phyloP scores from a whole-genome alignment of 2,113 vertebrate genomes.

The Picathartes gymnocephalus region DNA sequence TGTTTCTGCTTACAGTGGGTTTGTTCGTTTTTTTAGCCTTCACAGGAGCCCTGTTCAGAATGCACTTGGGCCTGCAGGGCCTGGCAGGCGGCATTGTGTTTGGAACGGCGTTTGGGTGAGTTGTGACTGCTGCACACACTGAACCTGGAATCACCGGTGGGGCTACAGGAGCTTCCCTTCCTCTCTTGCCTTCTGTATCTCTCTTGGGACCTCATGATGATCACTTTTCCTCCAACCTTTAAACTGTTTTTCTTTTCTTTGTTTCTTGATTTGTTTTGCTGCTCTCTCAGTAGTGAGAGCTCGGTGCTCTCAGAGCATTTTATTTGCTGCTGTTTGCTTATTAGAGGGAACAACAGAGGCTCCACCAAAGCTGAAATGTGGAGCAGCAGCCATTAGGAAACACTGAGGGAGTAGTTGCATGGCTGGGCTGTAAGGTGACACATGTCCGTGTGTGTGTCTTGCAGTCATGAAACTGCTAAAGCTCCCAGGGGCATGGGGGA shows the following conservation, averaged over 20 bases:
- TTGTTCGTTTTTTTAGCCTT: conserved; percentile 70
- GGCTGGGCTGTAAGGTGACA: not conserved
- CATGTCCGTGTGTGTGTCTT: fast-evolving
- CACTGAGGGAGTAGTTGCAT: not conserved
- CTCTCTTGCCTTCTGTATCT: not conserved
- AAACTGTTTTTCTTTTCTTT: not conserved
- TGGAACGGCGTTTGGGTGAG: conserved; percentile 84
- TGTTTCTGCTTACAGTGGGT: not conserved
- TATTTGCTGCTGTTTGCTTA: not conserved
- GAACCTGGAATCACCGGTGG: not conserved
- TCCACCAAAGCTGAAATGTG: not conserved
- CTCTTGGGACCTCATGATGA: not conserved
- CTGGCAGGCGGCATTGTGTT: conserved; percentile 79
- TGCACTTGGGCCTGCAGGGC: conserved; percentile 82
- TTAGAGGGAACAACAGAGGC: not conserved
- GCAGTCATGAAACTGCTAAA: not conserved
- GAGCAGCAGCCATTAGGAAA: not conserved
- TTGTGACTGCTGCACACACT: not conserved
- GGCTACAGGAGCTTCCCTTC: not conserved
- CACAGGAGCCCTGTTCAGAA: conserved; percentile 84
- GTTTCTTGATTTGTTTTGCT: not conserved
- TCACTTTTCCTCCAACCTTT: not conserved
- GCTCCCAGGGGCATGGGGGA: not conserved
- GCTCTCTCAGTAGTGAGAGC: not conserved
- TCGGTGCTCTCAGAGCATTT: not conserved